Evolutionary conservation across 1,140 invertebrate species (phyloP).

Genomic region (Nilaparvata lugens): DNA sequence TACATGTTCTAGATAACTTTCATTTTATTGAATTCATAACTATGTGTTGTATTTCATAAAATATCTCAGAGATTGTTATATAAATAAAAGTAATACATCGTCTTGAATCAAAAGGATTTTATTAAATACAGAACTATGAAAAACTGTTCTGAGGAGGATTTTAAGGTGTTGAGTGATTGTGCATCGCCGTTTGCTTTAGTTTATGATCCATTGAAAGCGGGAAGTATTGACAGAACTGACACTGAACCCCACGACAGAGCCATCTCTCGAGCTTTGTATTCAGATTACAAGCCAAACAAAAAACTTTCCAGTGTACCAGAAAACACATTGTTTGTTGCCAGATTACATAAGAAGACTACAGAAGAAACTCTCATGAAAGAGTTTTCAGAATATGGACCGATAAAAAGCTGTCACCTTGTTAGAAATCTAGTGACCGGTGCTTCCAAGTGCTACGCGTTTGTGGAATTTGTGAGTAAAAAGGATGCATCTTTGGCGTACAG

Average conservation of each 20-base stretch:
- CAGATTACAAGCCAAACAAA: slow-evolving; percentile 58
- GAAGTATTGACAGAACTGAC: slow-evolving; percentile 80
- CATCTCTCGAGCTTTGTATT: slow-evolving; percentile 58
- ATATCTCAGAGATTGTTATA: too few species aligned
- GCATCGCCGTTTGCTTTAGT: slow-evolving; percentile 44
- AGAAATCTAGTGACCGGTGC: slow-evolving; percentile 72
- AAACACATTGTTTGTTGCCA: slow-evolving; percentile 68
- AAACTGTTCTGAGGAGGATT: slow-evolving; percentile 8
- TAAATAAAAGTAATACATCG: too few species aligned
- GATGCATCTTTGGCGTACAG: slow-evolving; percentile 50
- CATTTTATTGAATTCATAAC: too few species aligned
- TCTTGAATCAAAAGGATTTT: too few species aligned
- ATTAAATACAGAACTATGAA: not conserved
- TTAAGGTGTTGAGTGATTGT: slow-evolving; percentile 24
- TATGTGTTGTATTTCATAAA: too few species aligned
- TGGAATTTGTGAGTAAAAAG: slow-evolving; percentile 60
- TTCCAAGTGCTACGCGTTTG: slow-evolving; percentile 76
- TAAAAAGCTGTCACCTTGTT: slow-evolving; percentile 58
- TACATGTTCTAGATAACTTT: too few species aligned
- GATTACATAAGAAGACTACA: slow-evolving; percentile 61
- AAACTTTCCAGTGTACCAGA: slow-evolving; percentile 56
- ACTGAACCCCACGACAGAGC: slow-evolving; percentile 70
- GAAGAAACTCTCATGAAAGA: slow-evolving; percentile 38
- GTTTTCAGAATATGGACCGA: slow-evolving; percentile 57
- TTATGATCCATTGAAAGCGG: slow-evolving; percentile 60